These are phyloP conservation scores for Colostygia pectinataria DNA, from an alignment of 2,888 invertebrate genomes.

Conservation along the genomic window DNA sequence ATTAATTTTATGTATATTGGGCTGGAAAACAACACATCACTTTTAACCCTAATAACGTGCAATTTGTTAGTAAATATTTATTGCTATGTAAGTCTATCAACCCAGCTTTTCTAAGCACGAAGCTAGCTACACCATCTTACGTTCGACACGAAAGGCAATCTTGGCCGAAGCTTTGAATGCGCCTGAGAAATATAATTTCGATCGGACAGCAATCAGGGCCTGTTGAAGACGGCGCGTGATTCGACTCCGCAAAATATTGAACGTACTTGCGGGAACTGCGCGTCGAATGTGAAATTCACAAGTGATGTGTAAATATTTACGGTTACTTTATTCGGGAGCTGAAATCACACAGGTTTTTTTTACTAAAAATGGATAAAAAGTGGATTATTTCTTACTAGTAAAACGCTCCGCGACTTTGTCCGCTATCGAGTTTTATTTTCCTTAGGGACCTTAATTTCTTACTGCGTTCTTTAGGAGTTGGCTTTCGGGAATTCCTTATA, in stretches of 20 bases:
- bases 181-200: conserved; percentile 81
- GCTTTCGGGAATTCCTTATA: no score
- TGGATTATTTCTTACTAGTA: no score
- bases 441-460: no score
- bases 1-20: no score
- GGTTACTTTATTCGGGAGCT: conserved; percentile 19
- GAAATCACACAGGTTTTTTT: conserved; percentile 10
- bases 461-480: no score
- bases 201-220: conserved; percentile 81
- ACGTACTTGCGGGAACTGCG: conserved; percentile 55
- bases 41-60: no score
- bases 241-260: conserved; percentile 76
- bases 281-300: conserved; percentile 45
- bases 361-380: neutral
- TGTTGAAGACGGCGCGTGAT: conserved; percentile 82
- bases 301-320: conserved; percentile 46
- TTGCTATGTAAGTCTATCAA: conserved; percentile 2
- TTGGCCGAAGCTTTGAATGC: conserved; percentile 77
- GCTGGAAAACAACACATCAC: no score
- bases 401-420: no score
- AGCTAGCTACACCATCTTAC: conserved; percentile 17
- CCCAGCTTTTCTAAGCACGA: conserved; percentile 12
- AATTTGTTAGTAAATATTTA: conserved; percentile 3
- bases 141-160: conserved; percentile 59
- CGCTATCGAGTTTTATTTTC: no score